These are phyloP conservation scores for Bombus waltoni DNA, from an alignment of 1,140 invertebrate species.

Conservation along the genomic window DNA sequence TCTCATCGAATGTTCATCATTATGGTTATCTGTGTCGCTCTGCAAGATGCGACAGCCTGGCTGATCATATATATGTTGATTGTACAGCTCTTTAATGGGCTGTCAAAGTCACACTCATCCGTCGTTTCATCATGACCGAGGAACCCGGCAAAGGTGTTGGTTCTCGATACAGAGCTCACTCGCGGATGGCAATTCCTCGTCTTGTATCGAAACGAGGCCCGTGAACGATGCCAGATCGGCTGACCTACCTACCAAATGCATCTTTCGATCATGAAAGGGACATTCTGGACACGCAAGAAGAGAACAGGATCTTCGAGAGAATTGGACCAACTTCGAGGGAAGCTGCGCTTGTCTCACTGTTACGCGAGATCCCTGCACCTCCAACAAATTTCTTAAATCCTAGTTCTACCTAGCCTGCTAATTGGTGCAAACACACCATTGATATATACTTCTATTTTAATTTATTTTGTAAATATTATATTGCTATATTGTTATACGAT, in stretches of 20 bases:
- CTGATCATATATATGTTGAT: constrained; percentile 22
- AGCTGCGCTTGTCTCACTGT: constrained; percentile 58
- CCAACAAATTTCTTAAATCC: constrained; percentile 43
- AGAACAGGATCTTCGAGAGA: constrained; percentile 3
- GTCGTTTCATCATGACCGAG: constrained; percentile 54
- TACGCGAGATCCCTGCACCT: constrained; percentile 50
- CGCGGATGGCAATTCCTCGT: constrained; percentile 32
- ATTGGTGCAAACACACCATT: constrained; percentile 53
- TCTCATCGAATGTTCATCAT: constrained; percentile 55
- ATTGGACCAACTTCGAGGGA: constrained; percentile 41
- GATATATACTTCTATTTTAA: constrained; percentile 66
- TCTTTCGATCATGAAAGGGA: constrained; percentile 56
- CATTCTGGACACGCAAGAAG: constrained; percentile 34
- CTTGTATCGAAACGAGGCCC: not conserved
- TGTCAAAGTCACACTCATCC: constrained; percentile 36
- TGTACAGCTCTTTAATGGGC: not conserved
- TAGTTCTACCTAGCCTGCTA: constrained; percentile 51
- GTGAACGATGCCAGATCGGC: not conserved
- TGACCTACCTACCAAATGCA: constrained; percentile 32
- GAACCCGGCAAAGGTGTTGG: constrained; percentile 53
- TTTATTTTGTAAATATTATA: constrained; percentile 74
- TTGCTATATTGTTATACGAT: constrained; percentile 68
- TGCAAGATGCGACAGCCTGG: constrained; percentile 2
- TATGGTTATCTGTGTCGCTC: constrained; percentile 21
- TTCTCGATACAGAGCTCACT: constrained; percentile 59